phyloP scores from a whole-genome alignment of 2,888 invertebrate genomes.

The Bugula neritina region DNA sequence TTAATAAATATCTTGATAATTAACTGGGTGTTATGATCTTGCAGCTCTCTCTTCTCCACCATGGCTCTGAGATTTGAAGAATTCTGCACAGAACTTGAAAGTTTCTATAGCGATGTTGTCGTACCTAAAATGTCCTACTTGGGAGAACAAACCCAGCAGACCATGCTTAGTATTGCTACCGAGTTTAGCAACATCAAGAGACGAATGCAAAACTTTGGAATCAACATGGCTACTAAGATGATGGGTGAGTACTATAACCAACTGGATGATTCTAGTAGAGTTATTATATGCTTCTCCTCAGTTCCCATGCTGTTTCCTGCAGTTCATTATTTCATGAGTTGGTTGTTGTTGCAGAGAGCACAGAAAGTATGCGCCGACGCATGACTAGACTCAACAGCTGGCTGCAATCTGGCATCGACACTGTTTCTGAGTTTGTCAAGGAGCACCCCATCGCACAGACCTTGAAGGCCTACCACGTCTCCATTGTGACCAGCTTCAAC shows the following conservation, averaged over 20 bases:
- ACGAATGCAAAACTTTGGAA: background rate
- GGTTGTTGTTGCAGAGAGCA: slow-evolving; percentile 11
- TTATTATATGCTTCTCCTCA: too few relatives aligned
- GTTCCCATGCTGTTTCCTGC: too few relatives aligned
- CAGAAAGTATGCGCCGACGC: background rate
- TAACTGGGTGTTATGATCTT: background rate
- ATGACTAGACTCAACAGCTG: background rate
- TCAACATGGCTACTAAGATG: background rate
- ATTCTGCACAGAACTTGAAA: background rate
- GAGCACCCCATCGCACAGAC: slow-evolving; percentile 22
- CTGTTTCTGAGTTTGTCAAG: background rate
- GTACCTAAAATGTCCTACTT: background rate
- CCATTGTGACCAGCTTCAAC: slow-evolving; percentile 13
- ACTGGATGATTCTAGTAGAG: too few relatives aligned
- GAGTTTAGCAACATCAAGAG: background rate
- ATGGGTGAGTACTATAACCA: background rate
- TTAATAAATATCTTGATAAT: too few relatives aligned
- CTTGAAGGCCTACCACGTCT: background rate
- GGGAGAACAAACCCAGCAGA: background rate
- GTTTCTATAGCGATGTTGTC: background rate
- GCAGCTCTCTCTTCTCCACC: background rate
- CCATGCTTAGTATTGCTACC: background rate
- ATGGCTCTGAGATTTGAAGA: background rate
- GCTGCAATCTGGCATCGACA: slow-evolving; percentile 1
- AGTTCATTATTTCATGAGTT: too few relatives aligned